phyloP scores from a whole-genome alignment of 2,888 invertebrate genomes.

The Metalampra italica region DNA sequence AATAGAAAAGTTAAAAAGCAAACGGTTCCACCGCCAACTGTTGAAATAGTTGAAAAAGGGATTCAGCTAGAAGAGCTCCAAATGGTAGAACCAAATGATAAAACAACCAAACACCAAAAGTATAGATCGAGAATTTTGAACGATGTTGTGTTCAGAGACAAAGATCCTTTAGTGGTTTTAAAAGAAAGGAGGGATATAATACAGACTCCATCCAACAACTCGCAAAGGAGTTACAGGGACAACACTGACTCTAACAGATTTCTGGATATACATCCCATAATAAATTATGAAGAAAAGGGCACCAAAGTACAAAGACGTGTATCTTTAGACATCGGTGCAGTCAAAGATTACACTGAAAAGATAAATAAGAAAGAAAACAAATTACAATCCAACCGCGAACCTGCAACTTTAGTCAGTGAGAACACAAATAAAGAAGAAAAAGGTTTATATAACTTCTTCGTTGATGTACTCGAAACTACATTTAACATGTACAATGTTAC shows the following conservation, averaged over 20 bases:
- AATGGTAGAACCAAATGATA: not conserved
- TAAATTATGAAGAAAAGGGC: not conserved
- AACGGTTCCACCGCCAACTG: not conserved
- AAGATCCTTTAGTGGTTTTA: conserved; percentile 30
- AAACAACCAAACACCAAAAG: conserved; percentile 11
- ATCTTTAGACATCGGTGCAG: not conserved
- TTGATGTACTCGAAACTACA: conserved; percentile 49
- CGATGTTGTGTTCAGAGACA: conserved; percentile 19
- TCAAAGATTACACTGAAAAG: not conserved
- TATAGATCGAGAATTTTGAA: conserved; percentile 31
- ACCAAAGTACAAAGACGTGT: not conserved
- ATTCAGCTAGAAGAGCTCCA: not conserved
- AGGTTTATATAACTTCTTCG: conserved; percentile 49
- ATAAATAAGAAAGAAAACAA: conserved; percentile 15
- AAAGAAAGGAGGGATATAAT: conserved; percentile 37
- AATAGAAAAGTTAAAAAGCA: not conserved
- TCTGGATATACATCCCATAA: not conserved
- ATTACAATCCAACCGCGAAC: conserved; percentile 19
- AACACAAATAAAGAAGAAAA: conserved; percentile 18
- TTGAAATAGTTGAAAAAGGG: not conserved
- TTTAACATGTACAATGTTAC: conserved; percentile 41
- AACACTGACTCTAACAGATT: conserved; percentile 13
- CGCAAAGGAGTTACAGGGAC: conserved; percentile 23
- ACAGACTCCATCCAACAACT: conserved; percentile 39
- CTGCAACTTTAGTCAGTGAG: conserved; percentile 25